Percentiles rank a stretch among this genome's conserved stretches.
These are phyloP conservation scores for Agonopterix subpropinquella DNA, from an alignment of 2,888 invertebrate species.

Conservation along the genomic window DNA sequence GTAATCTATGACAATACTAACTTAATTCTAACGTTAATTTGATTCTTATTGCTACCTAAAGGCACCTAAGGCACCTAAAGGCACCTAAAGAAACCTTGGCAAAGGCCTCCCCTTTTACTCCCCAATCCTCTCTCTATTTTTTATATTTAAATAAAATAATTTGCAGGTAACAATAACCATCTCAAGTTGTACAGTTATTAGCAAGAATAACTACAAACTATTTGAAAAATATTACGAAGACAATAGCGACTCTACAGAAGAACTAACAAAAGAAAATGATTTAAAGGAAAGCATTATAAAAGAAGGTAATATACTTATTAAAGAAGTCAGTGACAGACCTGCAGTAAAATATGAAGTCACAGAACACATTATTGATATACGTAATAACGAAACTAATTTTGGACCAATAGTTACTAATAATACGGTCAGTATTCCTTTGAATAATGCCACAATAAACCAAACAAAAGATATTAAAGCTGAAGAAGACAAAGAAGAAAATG, in stretches of 20 bases:
- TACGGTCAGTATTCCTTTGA: constrained; percentile 26
- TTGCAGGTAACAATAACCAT: too few species aligned
- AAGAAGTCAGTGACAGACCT: not conserved
- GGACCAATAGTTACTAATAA: constrained; percentile 35
- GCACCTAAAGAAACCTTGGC: too few species aligned
- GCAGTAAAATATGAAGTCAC: constrained; percentile 40
- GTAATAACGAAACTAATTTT: constrained; percentile 28
- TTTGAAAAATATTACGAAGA: not conserved
- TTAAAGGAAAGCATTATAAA: not conserved
- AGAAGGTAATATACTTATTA: not conserved
- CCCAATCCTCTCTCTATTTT: too few species aligned
- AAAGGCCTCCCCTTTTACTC: too few species aligned
- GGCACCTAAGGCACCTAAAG: too few species aligned
- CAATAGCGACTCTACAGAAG: not conserved
- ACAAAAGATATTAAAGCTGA: not conserved
- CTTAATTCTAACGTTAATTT: too few species aligned
- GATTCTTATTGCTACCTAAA: too few species aligned
- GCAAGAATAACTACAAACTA: not conserved
- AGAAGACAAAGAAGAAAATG: too few species aligned
- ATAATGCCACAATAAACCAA: constrained; percentile 20
- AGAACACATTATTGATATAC: constrained; percentile 46
- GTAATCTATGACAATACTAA: too few species aligned
- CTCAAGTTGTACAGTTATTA: too few species aligned
- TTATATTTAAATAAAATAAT: too few species aligned
- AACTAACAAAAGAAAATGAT: not conserved